Conservation (phyloP, 2,113 vertebrate species). For the Procapra przewalskii region DNA sequence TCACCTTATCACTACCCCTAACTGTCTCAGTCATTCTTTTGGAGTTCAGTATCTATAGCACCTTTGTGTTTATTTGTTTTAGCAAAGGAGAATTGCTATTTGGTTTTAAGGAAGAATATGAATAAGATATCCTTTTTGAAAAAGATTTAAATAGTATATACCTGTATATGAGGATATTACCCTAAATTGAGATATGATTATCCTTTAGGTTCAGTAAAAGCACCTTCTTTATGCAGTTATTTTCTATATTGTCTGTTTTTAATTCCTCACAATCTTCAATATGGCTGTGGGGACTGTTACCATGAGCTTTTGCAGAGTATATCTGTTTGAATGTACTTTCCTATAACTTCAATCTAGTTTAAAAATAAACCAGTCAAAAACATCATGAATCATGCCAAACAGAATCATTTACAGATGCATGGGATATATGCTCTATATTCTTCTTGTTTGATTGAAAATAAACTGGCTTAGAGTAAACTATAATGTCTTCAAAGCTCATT, state of each 20-base stretch:
- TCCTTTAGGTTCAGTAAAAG: not conserved
- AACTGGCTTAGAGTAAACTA: not conserved
- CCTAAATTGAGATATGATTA: not conserved
- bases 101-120: not conserved
- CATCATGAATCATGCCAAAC: not conserved
- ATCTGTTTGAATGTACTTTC: conserved; percentile 11
- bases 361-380: conserved; percentile 32
- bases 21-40: not conserved
- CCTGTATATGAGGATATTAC: not conserved
- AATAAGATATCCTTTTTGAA: not conserved
- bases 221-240: not conserved
- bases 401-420: not conserved
- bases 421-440: not conserved
- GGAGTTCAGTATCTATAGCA: not conserved
- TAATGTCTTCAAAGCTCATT: not conserved
- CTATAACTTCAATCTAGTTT: conserved; percentile 6
- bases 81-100: not conserved
- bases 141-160: not conserved
- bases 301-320: not conserved
- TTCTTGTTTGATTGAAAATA: not conserved
- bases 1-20: not conserved
- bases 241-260: not conserved
- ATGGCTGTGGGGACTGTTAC: not conserved
- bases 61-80: not conserved
- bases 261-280: not conserved